phyloP scores from a whole-genome alignment of 2,888 invertebrate species.

The Tubiluchus corallicola region DNA sequence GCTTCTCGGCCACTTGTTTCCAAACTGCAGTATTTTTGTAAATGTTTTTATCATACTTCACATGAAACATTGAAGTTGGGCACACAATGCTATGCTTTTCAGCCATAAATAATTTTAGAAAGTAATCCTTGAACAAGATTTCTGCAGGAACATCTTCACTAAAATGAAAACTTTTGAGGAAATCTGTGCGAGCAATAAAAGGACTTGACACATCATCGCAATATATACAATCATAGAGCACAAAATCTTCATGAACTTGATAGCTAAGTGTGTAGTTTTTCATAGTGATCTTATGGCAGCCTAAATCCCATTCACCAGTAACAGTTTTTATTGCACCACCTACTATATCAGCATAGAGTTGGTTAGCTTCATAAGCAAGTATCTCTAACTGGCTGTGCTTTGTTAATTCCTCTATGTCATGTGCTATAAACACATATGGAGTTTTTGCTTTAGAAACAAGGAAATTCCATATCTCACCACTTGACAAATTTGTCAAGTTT shows the following conservation, averaged over 20 bases:
- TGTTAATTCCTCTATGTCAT: conserved; percentile 17
- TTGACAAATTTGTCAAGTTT: too few species aligned
- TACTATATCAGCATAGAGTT: conserved; percentile 15
- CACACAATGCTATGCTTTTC: conserved; percentile 17
- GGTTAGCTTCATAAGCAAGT: conserved; percentile 18
- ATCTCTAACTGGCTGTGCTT: conserved; percentile 18
- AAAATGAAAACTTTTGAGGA: conserved; percentile 15
- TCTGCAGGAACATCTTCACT: conserved; percentile 12
- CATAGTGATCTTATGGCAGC: conserved; percentile 20
- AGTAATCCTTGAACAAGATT: conserved; percentile 21
- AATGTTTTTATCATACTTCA: too few species aligned
- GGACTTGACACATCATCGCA: conserved; percentile 23
- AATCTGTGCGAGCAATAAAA: conserved; percentile 17
- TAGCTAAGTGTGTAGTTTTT: conserved; percentile 19
- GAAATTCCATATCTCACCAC: conserved; percentile 17
- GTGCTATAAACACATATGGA: conserved; percentile 18
- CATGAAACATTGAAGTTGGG: conserved; percentile 24
- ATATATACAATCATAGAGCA: conserved; percentile 20
- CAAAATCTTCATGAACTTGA: conserved; percentile 20
- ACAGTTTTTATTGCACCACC: conserved; percentile 18
- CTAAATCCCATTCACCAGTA: conserved; percentile 22
- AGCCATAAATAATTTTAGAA: conserved; percentile 16
- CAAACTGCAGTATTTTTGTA: too few species aligned
- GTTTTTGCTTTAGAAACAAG: conserved; percentile 16
- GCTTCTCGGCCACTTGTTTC: conserved; percentile 10